These are phyloP conservation scores for Phrynocephalus guinanensis DNA, from an alignment of 2,797 vertebrate species.

Conservation along the genomic window DNA sequence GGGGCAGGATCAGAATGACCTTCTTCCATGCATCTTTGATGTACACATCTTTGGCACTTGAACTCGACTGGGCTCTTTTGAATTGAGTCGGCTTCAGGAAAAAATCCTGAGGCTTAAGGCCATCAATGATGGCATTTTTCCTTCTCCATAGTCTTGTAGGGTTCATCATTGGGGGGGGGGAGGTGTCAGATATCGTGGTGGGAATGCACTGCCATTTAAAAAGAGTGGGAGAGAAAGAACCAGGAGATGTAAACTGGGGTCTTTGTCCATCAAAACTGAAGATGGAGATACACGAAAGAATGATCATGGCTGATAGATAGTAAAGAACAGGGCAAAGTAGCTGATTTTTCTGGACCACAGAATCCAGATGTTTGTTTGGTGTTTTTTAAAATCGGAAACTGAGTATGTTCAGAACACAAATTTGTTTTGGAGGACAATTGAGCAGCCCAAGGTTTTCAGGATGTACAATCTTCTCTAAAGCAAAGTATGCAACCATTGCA, in stretches of 20 bases:
- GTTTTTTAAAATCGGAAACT: too few species aligned
- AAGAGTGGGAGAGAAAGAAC: background rate
- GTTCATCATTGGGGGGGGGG: background rate
- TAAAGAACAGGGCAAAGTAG: background rate
- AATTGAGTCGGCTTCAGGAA: background rate
- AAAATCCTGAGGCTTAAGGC: background rate
- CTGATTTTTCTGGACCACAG: background rate
- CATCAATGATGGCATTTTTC: background rate
- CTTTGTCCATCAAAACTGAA: background rate
- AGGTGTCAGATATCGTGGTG: background rate
- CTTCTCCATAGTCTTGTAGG: background rate
- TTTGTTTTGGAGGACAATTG: too few species aligned
- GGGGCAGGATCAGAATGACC: slow-evolving; percentile 17
- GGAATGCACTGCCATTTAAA: background rate
- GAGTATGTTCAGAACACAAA: too few species aligned
- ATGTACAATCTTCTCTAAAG: too few species aligned
- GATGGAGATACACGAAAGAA: too few species aligned
- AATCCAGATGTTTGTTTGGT: too few species aligned
- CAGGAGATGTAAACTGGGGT: background rate
- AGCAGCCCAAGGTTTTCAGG: too few species aligned
- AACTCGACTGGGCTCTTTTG: background rate
- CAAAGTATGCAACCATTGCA: too few species aligned
- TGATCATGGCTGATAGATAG: too few species aligned
- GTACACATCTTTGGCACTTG: background rate
- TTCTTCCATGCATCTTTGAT: slow-evolving; percentile 35